These are phyloP conservation scores for Ptilorrhoa leucosticta DNA, from an alignment of 2,113 vertebrate species.

Conservation along the genomic window DNA sequence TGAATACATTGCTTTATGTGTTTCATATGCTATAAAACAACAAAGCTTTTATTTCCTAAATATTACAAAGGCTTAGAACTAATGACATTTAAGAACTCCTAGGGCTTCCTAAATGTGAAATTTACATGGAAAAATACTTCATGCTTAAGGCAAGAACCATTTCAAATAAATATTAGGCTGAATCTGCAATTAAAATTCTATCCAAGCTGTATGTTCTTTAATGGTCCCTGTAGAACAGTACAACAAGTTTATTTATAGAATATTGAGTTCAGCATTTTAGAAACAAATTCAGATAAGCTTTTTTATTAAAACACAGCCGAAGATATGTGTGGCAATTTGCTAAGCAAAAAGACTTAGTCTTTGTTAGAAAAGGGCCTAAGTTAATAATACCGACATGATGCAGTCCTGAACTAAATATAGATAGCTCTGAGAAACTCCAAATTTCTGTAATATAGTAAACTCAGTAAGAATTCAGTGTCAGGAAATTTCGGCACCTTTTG, in stretches of 20 bases:
- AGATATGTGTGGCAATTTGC: not conserved
- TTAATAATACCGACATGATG: not conserved
- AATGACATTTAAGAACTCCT: not conserved
- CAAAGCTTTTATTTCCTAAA: not conserved
- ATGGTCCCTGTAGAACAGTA: not conserved
- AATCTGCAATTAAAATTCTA: not conserved
- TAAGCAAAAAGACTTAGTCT: not conserved
- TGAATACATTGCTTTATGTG: not conserved
- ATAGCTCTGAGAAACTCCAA: not conserved
- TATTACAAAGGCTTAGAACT: constrained; percentile 2
- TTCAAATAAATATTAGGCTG: not conserved
- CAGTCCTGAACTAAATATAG: not conserved
- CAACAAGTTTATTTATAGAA: not conserved
- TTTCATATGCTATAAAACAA: not conserved
- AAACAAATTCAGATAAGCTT: not conserved
- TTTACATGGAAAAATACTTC: not conserved
- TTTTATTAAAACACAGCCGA: not conserved
- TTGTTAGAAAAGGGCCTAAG: not conserved
- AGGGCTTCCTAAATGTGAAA: constrained; percentile 4
- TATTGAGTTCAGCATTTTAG: not conserved
- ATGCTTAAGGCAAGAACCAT: not conserved
- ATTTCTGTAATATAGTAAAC: not conserved
- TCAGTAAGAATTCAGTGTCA: not conserved
- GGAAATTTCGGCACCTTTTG: not conserved
- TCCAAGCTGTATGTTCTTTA: not conserved